Conservation (phyloP, 2,797 vertebrate species). For the Choloepus didactylus region DNA sequence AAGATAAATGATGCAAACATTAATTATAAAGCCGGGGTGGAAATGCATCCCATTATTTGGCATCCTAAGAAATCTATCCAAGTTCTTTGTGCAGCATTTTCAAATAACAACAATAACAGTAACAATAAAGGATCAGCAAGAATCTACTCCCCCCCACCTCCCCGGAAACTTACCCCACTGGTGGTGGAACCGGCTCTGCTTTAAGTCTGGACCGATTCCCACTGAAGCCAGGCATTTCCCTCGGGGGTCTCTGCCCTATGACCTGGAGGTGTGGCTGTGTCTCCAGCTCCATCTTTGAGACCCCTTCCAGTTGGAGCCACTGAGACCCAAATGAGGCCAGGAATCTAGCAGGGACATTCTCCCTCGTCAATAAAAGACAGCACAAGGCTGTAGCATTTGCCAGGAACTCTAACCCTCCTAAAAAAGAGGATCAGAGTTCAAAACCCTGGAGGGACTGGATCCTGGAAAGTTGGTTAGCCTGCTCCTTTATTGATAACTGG, state of each 20-base stretch:
- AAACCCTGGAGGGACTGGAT: not conserved
- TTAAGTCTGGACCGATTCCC: not conserved
- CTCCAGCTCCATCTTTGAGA: not conserved
- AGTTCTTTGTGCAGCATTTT: constrained; percentile 82
- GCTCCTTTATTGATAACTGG: not conserved
- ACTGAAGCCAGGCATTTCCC: not conserved
- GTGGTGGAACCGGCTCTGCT: not conserved
- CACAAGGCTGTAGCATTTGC: not conserved
- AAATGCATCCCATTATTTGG: constrained; percentile 88
- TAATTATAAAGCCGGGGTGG: constrained; percentile 89
- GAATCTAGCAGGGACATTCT: not conserved
- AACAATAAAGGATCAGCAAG: constrained; percentile 57
- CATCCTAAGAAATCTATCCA: constrained; percentile 84
- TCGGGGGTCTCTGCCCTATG: too few relatives aligned
- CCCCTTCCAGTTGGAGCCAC: not conserved
- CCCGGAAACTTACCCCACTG: rapidly evolving
- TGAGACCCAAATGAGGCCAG: not conserved
- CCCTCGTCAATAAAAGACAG: not conserved
- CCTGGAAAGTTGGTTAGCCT: not conserved
- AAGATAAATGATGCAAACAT: constrained; percentile 92
- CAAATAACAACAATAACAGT: constrained; percentile 24
- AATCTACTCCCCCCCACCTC: not conserved
- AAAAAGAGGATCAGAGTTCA: not conserved
- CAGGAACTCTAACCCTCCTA: not conserved
- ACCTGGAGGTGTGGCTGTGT: not conserved